Evolutionary conservation across 1,140 invertebrate species (phyloP).

Genomic region (Colletes latitarsis): DNA sequence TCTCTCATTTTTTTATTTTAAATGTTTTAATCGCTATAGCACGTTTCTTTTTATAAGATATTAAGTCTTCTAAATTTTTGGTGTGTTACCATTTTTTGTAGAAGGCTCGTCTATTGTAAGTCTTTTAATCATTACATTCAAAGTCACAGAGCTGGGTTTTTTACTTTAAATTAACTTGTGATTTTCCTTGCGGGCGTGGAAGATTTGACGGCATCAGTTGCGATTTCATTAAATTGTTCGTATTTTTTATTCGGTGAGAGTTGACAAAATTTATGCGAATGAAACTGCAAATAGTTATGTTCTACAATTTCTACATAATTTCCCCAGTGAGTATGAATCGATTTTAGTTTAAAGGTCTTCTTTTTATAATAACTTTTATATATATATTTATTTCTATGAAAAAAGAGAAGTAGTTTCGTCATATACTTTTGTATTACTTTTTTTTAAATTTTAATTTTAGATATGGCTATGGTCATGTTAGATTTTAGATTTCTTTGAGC

Average conservation of each 20-base stretch:
- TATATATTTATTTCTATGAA: conserved; percentile 7
- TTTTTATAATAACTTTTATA: conserved; percentile 20
- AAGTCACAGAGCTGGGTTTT: background rate
- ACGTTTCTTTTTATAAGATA: background rate
- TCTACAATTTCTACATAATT: background rate
- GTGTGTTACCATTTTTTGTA: conserved; percentile 25
- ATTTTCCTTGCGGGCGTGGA: background rate
- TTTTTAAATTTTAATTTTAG: conserved; percentile 28
- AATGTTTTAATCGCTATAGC: background rate
- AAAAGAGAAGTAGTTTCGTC: conserved; percentile 40
- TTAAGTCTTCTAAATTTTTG: background rate
- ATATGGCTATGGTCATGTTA: conserved; percentile 1
- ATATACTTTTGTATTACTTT: background rate
- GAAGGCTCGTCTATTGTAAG: background rate
- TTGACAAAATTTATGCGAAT: background rate
- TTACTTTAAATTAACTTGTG: background rate
- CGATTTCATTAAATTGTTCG: background rate
- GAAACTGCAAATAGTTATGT: background rate
- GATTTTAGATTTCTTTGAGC: background rate
- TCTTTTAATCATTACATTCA: conserved; percentile 2
- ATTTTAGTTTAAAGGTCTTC: conserved; percentile 21
- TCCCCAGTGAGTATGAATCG: conserved; percentile 27
- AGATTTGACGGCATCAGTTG: background rate
- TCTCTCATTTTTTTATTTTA: background rate
- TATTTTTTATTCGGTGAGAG: background rate